Percentiles rank a stretch among this genome's conserved stretches.
These are phyloP conservation scores for Pygoscelis adeliae DNA, from an alignment of 2,113 vertebrate genomes.

Conservation along the genomic window DNA sequence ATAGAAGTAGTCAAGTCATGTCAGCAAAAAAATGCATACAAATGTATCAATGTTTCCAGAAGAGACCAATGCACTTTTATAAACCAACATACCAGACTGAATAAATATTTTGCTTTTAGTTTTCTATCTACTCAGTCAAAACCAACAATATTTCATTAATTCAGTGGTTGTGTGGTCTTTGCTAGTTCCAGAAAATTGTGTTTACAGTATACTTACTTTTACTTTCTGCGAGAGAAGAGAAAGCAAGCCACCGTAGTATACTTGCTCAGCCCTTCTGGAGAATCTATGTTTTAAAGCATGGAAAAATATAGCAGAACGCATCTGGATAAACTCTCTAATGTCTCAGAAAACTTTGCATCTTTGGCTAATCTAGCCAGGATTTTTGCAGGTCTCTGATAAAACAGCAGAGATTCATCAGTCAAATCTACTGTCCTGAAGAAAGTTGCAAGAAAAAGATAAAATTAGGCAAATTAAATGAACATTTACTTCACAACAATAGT, in stretches of 20 bases:
- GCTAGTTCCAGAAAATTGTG: background rate
- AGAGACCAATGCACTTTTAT: background rate
- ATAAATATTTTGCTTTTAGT: conserved; percentile 47
- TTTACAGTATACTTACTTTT: background rate
- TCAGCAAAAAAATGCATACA: background rate
- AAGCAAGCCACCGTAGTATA: background rate
- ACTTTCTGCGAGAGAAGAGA: background rate
- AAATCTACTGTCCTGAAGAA: background rate
- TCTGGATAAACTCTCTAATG: background rate
- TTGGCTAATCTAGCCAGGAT: background rate
- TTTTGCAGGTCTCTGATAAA: background rate
- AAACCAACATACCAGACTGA: background rate
- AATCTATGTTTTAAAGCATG: background rate
- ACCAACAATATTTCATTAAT: background rate
- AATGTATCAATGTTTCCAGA: background rate
- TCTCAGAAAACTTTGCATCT: background rate
- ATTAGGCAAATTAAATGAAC: background rate
- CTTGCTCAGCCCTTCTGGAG: background rate
- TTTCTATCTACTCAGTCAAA: conserved; percentile 14
- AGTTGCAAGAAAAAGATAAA: background rate
- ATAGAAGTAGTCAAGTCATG: background rate
- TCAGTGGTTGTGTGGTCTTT: background rate
- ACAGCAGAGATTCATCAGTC: background rate
- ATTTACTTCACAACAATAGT: background rate
- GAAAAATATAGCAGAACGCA: background rate